Evolutionary conservation across 2,113 vertebrate genomes (phyloP).

Genomic region (Stigmatopora nigra): DNA sequence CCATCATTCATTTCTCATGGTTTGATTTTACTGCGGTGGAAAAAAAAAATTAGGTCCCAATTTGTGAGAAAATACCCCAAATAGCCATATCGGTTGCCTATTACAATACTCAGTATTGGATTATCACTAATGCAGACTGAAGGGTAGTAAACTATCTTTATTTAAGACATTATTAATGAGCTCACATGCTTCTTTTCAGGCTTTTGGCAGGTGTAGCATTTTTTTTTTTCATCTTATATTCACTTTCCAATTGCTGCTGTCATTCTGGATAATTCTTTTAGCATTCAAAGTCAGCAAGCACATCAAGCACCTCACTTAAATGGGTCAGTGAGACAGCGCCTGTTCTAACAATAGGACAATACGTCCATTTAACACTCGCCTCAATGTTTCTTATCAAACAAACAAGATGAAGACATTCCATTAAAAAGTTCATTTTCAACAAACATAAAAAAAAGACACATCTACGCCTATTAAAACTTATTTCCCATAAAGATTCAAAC

Average conservation of each 20-base stretch:
- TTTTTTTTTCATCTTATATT: not conserved
- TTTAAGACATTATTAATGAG: too few relatives aligned
- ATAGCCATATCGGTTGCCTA: too few relatives aligned
- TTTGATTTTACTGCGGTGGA: too few relatives aligned
- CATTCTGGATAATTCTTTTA: not conserved
- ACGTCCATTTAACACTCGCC: constrained; percentile 25
- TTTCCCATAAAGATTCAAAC: not conserved
- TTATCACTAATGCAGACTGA: too few relatives aligned
- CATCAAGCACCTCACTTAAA: constrained; percentile 45
- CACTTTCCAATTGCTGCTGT: not conserved
- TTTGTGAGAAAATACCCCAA: too few relatives aligned
- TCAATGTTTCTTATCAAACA: constrained; percentile 19
- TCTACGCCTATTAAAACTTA: not conserved
- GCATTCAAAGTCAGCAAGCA: constrained; percentile 17
- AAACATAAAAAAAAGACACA: not conserved
- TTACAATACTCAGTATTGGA: too few relatives aligned
- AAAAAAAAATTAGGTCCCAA: too few relatives aligned
- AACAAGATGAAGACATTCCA: not conserved
- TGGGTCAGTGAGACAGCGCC: constrained; percentile 45
- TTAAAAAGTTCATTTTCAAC: not conserved
- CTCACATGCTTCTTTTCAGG: too few relatives aligned
- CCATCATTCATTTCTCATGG: too few relatives aligned
- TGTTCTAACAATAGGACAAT: constrained; percentile 24
- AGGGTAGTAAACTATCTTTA: too few relatives aligned
- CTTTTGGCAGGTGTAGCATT: too few relatives aligned